Evolutionary conservation across 2,113 vertebrate genomes (phyloP).

Genomic region (Columba janthina): DNA sequence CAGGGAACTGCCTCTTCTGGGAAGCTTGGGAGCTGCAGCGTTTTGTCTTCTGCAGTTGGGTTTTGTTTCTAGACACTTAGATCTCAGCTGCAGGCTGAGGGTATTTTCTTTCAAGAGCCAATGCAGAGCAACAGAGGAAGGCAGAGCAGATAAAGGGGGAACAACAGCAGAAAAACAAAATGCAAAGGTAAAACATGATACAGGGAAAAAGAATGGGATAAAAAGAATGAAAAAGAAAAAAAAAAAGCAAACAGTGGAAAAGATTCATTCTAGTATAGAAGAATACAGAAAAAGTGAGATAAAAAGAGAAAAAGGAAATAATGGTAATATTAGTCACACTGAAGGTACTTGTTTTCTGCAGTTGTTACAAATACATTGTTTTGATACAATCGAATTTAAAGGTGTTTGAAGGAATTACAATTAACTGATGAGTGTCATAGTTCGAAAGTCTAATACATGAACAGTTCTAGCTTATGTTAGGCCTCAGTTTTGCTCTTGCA

Average conservation of each 20-base stretch:
- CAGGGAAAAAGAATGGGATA: neutral
- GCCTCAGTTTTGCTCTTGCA: neutral
- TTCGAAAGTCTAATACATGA: neutral
- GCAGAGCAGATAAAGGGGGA: neutral
- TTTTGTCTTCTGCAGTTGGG: neutral
- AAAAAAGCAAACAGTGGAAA: neutral
- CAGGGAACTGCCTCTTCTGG: neutral
- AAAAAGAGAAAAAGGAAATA: neutral
- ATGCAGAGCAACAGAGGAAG: neutral
- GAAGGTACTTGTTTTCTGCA: neutral
- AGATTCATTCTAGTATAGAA: neutral
- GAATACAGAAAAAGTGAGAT: neutral
- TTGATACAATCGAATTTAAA: neutral
- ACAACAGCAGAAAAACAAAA: neutral
- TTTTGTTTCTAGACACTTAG: neutral
- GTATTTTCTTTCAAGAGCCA: conserved; percentile 19
- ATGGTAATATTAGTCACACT: neutral
- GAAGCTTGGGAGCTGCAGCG: neutral
- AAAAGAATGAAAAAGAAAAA: neutral
- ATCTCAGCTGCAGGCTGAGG: conserved; percentile 2
- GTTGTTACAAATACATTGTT: neutral
- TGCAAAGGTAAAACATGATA: neutral
- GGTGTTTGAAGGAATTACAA: neutral
- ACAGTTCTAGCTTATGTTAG: neutral
- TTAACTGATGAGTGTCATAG: fast-evolving